Evolutionary conservation across 2,888 invertebrate species (phyloP), one percentile per base, ranked within the genome.

Genomic region (Luperina nickerlii): DNA sequence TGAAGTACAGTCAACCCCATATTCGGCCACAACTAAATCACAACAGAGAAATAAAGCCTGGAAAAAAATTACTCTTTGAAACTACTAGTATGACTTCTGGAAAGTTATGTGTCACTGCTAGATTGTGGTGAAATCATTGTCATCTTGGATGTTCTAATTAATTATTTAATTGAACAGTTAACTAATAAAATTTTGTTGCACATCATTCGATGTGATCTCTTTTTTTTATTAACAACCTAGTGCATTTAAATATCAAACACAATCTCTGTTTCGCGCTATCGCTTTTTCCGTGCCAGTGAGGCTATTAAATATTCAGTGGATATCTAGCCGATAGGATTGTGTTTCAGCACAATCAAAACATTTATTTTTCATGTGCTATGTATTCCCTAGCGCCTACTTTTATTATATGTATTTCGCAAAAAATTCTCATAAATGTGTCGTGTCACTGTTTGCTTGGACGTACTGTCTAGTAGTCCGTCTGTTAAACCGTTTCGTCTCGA

Each of bases 261-360:
- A 76, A 85, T 74, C 48, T 69, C 51, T 62, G 38, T 72, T 86
- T 86, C 60, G 71, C 27, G 63, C 63, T 60, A 71, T 38, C 74
- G 51, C 57, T 71, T 78, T 86, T 82, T 83, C 86, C 74, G 74
- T 86, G 83, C 78, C 74, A 86, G 62, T 83, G 70, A 45, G 57
- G 45, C 57, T 78, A 65, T 86, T 70, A 67, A 83, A 86, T 86
- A 84, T 86, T 71, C 83, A 83, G 70, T 32, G 57, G 42, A 78
- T 74, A 74, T 74, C 73, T 86, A 83, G 63, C 83, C 87, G 32
- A 86, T 83, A 86, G 86, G 66, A 86, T 77, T 74, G 77, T 85
- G 74, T 86, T 82, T 69, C 77, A 71, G 32, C 27, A 20, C 73
- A 77, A 83, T 86, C 69, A 78, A 83, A 74, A 67, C 73, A 86